A percentile compares a stretch with the other conserved stretches of the same genome.
phyloP scores from a whole-genome alignment of 2,797 vertebrate genomes.

The Megalops cyprinoides region DNA sequence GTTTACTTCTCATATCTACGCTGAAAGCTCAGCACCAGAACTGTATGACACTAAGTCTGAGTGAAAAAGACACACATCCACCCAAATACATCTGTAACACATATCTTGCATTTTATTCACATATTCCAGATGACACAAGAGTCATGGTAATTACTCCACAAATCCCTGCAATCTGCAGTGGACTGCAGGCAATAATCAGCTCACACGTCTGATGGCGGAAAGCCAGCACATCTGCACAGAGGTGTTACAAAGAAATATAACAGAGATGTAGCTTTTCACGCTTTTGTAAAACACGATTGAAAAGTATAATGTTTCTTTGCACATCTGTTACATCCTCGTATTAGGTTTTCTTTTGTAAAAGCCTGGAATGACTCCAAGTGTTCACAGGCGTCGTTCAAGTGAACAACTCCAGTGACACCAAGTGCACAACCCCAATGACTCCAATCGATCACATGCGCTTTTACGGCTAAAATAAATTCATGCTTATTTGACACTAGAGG shows the following conservation, averaged over 20 bases:
- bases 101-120: conserved; percentile 9
- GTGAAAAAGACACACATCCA: not conserved
- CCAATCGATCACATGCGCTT: too few relatives aligned
- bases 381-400: conserved; percentile 16
- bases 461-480: too few relatives aligned
- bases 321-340: not conserved
- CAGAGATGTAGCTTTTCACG: too few relatives aligned
- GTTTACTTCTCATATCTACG: too few relatives aligned
- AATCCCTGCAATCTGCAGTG: not conserved
- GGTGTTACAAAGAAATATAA: not conserved
- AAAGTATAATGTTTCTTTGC: not conserved
- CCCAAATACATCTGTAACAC: not conserved
- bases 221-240: not conserved
- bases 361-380: not conserved
- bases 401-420: too few relatives aligned
- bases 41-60: too few relatives aligned
- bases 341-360: not conserved
- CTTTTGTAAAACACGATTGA: not conserved
- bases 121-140: not conserved
- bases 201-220: not conserved
- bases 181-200: not conserved
- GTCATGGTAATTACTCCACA: not conserved
- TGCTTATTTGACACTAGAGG: too few relatives aligned
- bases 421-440: too few relatives aligned
- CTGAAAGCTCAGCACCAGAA: too few relatives aligned